phyloP scores from a whole-genome alignment of 2,888 invertebrate species.

The Stegana nigrithorax region DNA sequence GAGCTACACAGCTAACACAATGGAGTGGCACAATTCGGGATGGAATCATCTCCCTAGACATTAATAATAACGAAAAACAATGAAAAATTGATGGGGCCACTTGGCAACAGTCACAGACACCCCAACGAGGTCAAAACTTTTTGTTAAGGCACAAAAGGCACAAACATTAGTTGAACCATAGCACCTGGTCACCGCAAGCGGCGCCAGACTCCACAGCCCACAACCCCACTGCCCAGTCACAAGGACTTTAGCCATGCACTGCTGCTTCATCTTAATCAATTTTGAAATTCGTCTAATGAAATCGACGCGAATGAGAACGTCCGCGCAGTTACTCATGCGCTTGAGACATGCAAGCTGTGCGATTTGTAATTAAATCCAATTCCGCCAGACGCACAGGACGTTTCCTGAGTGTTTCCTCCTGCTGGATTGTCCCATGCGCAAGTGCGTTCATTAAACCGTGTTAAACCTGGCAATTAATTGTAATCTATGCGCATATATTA shows the following conservation, averaged over 20 bases:
- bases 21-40: no score
- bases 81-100: neutral
- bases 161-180: no score
- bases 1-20: no score
- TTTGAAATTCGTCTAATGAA: neutral
- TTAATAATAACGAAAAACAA: no score
- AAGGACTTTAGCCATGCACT: neutral
- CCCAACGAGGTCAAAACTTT: no score
- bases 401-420: neutral
- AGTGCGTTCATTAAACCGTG: neutral
- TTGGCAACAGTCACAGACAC: neutral
- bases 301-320: neutral
- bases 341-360: conserved; percentile 12
- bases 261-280: neutral
- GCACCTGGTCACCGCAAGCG: no score
- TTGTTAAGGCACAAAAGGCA: no score
- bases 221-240: neutral
- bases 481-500: conserved; percentile 57
- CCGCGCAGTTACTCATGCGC: neutral
- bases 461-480: conserved; percentile 36
- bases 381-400: no score
- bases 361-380: conserved; percentile 10
- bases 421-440: neutral
- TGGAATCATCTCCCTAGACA: no score
- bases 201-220: no score